phyloP scores from a whole-genome alignment of 2,797 vertebrate genomes.

The Nothura maculosa region DNA sequence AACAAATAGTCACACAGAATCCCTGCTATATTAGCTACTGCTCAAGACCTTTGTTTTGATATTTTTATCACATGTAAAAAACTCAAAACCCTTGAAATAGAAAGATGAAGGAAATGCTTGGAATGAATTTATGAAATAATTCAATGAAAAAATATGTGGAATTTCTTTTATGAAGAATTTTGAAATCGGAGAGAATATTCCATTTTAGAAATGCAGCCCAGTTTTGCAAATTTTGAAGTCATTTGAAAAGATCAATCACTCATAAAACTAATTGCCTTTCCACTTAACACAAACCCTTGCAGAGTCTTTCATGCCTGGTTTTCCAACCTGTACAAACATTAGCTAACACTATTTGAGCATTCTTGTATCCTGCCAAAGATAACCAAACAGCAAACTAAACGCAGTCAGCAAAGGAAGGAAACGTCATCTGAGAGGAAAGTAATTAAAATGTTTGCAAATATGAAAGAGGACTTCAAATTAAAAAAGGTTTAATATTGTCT shows the following conservation, averaged over 20 bases:
- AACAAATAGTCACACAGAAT: constrained; percentile 15
- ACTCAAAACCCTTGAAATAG: neutral
- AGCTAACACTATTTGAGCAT: neutral
- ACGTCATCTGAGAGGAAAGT: neutral
- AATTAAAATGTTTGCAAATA: neutral
- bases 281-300: neutral
- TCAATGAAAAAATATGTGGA: neutral
- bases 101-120: neutral
- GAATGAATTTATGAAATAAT: neutral
- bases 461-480: neutral
- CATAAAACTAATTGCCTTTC: neutral
- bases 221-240: neutral
- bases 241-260: neutral
- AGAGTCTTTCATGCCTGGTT: neutral
- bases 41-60: neutral
- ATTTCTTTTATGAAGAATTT: neutral
- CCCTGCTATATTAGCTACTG: neutral
- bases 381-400: neutral
- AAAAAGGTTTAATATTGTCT: neutral
- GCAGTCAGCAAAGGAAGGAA: neutral
- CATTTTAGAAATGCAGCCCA: neutral
- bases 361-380: neutral
- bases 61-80: neutral
- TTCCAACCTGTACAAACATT: neutral
- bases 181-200: neutral